Percentiles rank a stretch among this genome's conserved stretches.
Conservation (phyloP, 2,113 vertebrate genomes). For the Scophthalmus maximus region DNA sequence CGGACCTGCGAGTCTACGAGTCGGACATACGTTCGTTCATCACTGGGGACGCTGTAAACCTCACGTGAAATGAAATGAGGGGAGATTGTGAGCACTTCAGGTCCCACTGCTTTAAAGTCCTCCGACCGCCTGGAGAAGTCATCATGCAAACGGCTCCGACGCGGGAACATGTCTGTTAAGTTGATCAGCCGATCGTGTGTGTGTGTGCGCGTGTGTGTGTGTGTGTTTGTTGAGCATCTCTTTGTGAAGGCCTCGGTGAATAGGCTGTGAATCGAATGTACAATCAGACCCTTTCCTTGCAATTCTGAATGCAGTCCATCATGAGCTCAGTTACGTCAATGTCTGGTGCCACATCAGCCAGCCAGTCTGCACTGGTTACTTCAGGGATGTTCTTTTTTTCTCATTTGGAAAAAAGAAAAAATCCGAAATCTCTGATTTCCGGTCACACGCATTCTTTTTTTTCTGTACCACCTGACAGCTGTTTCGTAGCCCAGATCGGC, state of each 20-base stretch:
- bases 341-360: background rate
- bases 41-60: background rate
- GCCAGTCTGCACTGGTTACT: background rate
- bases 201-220: background rate
- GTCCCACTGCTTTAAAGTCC: background rate
- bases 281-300: background rate
- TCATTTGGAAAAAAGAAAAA: background rate
- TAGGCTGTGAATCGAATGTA: background rate
- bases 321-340: no score
- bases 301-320: no score
- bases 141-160: background rate
- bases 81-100: background rate
- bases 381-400: background rate
- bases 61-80: background rate
- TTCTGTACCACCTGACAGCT: background rate
- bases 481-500: background rate
- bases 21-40: background rate
- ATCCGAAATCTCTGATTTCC: slow-evolving; percentile 5
- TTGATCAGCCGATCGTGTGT: background rate
- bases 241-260: background rate
- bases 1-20: background rate
- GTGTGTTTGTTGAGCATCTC: background rate
- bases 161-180: background rate
- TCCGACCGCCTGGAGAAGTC: background rate
- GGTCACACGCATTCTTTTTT: background rate